Conservation (phyloP, 2,888 invertebrate species). For the Uropetala carovei region DNA sequence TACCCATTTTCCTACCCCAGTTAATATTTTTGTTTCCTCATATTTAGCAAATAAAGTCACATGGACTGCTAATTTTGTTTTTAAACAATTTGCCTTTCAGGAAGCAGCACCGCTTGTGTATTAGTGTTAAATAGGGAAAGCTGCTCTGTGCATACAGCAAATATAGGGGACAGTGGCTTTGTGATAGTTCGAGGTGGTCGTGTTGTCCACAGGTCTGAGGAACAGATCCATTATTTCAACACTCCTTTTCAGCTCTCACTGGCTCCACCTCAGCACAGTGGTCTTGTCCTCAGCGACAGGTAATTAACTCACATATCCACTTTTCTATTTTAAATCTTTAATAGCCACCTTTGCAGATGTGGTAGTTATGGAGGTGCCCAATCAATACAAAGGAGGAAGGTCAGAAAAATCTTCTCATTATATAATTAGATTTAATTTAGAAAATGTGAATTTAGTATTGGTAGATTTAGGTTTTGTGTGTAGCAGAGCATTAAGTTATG, state of each 20-base stretch:
- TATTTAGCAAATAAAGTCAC: too few relatives aligned
- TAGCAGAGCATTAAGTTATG: too few relatives aligned
- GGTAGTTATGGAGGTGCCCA: too few relatives aligned
- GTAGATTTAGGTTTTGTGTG: too few relatives aligned
- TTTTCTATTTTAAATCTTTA: neutral
- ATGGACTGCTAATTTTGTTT: too few relatives aligned
- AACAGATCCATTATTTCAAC: conserved; percentile 99
- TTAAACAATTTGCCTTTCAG: conserved; percentile 75
- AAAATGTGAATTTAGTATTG: too few relatives aligned
- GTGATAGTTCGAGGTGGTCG: conserved; percentile 92
- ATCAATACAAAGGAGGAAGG: too few relatives aligned
- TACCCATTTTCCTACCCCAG: too few relatives aligned
- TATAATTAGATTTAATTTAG: too few relatives aligned
- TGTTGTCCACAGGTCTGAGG: conserved; percentile 94
- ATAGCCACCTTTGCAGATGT: too few relatives aligned
- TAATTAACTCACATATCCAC: conserved; percentile 71
- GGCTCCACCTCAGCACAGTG: conserved; percentile 93
- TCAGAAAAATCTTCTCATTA: too few relatives aligned
- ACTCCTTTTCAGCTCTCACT: conserved; percentile 98
- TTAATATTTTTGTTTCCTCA: too few relatives aligned
- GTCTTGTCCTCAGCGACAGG: conserved; percentile 93
- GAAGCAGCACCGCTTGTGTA: conserved; percentile 98
- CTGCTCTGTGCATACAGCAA: conserved; percentile 94
- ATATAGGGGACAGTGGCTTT: conserved; percentile 99
- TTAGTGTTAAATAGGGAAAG: conserved; percentile 94